Evolutionary conservation across 2,113 vertebrate species (phyloP), one percentile per base, ranked within the genome.

Genomic region (Pholis gunnellus): DNA sequence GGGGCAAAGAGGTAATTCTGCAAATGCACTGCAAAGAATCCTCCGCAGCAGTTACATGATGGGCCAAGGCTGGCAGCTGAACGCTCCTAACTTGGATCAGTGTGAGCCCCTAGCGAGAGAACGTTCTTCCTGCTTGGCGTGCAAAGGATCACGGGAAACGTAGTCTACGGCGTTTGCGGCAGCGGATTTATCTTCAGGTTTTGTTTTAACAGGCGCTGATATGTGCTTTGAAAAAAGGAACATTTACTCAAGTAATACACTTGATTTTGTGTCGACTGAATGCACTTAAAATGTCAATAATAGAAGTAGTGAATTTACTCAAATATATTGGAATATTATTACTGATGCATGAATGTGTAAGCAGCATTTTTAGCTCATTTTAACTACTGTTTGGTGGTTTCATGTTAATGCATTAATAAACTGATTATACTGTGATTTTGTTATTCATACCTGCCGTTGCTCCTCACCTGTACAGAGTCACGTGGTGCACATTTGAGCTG

Each of bases 21-120:
- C 93, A 95, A 94, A 92, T 93, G 95, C 96, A 94, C 93, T 95
- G 96, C 93, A 95, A 93, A 94, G 94, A 95, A 3, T 94, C 90
- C 95, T 96, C 94, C 93, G 96, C 95, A 95, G 95, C 96, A 95
- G 95, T 96, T 97, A 97, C 94, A 98, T 97, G 96, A 96, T 97
- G 97, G 96, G 96, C 97, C 96, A 94, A 95, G 93, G 94, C 96
- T 97, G 96, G 95, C 95, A 96, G 96, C 97, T 96, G 91, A 96
- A 94, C 95, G 95, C 96, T 96, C 96, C 96, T 97, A 97, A 97
- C 96, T 97, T 97, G 97, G 96, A 97, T 96, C 96, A 89, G 90
- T 90, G 92, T 92, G 95, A 95, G 93, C 92, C 94, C 95, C 57
- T 92, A 93, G 83, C 92, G 95, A 95, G 95, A 95, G 95, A 94